phyloP scores from a whole-genome alignment of 2,113 vertebrate species.

The Mirza zaza region DNA sequence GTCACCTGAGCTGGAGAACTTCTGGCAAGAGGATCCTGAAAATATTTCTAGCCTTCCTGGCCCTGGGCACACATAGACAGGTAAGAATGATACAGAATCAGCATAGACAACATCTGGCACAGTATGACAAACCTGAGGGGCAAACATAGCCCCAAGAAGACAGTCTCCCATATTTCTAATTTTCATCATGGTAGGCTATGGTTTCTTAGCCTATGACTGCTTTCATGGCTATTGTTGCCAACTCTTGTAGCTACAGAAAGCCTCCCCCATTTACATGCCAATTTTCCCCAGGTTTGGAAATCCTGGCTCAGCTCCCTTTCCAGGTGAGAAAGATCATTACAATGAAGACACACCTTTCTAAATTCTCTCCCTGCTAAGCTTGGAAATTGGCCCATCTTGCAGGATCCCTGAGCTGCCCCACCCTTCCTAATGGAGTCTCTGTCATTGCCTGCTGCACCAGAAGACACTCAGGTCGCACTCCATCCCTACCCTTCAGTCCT shows the following conservation, averaged over 20 bases:
- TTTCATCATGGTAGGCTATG: background rate
- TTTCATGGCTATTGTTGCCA: background rate
- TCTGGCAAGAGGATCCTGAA: background rate
- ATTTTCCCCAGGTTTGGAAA: slow-evolving; percentile 9
- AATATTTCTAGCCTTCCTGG: background rate
- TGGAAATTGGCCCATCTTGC: background rate
- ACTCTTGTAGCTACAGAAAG: background rate
- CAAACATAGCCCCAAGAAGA: background rate
- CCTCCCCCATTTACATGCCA: background rate
- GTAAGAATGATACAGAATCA: background rate
- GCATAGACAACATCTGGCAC: background rate
- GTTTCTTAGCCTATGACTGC: background rate
- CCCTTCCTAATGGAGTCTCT: background rate
- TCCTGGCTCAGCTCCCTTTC: background rate
- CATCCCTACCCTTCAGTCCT: background rate
- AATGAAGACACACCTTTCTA: background rate
- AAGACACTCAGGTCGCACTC: background rate
- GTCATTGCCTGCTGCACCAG: background rate
- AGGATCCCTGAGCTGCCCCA: background rate
- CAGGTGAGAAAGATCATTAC: background rate
- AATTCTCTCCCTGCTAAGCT: background rate
- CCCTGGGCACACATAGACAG: background rate
- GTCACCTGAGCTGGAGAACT: background rate
- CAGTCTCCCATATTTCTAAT: background rate
- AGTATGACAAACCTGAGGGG: background rate